A percentile compares a stretch with the other conserved stretches of the same genome.
phyloP scores from a whole-genome alignment of 2,113 vertebrate genomes.

The Megaceryle maxima region DNA sequence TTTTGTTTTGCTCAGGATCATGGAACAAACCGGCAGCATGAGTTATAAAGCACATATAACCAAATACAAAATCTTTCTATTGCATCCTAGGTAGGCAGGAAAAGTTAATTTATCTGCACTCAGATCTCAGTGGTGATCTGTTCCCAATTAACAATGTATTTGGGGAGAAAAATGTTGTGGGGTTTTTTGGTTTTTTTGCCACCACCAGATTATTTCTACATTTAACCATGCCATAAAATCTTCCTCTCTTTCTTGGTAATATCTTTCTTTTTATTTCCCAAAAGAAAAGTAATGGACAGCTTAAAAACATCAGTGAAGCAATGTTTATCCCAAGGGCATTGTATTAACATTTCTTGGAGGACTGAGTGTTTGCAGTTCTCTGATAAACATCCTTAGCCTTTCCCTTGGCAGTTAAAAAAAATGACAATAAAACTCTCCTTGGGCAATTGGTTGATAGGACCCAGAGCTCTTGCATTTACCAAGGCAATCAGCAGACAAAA shows the following conservation, averaged over 20 bases:
- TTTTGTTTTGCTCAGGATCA: not conserved
- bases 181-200: not conserved
- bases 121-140: not conserved
- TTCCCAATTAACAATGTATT: constrained; percentile 14
- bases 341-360: constrained; percentile 8
- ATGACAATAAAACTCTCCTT: not conserved
- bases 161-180: not conserved
- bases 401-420: not conserved
- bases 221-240: not conserved
- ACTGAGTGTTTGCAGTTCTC: not conserved
- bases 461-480: constrained; percentile 7
- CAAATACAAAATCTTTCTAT: not conserved
- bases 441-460: not conserved
- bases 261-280: not conserved
- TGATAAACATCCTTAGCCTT: constrained; percentile 22
- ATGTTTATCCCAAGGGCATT: constrained; percentile 13
- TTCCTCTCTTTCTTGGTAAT: not conserved
- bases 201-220: not conserved
- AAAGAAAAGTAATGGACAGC: not conserved
- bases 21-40: not conserved
- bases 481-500: not conserved
- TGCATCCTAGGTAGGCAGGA: not conserved
- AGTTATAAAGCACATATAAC: not conserved
- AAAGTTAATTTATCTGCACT: not conserved
- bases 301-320: constrained; percentile 23